A percentile compares a stretch with the other conserved stretches of the same genome.
Evolutionary conservation across 1,140 invertebrate genomes (phyloP).

Genomic region (Habropoda laboriosa): DNA sequence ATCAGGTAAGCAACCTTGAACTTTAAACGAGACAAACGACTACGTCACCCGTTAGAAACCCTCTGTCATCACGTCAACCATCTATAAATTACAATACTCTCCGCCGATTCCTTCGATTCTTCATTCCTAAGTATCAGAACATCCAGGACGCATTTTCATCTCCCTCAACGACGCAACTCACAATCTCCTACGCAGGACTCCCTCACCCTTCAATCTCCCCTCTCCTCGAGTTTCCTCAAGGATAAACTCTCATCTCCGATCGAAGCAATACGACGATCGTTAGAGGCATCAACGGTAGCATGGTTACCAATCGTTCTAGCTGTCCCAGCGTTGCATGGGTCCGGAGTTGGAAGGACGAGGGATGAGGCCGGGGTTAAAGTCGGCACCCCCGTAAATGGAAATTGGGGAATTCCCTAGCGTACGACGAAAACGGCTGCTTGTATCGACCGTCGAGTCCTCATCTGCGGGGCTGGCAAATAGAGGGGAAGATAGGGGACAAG

Average conservation of each 20-base stretch:
- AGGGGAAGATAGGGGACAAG: conserved; percentile 36
- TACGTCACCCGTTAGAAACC: no score
- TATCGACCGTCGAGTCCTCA: conserved; percentile 76
- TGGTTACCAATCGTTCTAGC: conserved; percentile 55
- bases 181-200: no score
- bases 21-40: no score
- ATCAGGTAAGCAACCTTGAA: conserved; percentile 30
- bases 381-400: conserved; percentile 72
- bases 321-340: conserved; percentile 34
- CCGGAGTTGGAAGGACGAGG: not conserved
- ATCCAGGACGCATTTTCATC: not conserved
- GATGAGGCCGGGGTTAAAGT: conserved; percentile 65
- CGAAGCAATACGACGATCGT: not conserved
- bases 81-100: not conserved
- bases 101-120: not conserved
- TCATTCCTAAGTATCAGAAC: no score
- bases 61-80: no score
- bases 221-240: not conserved
- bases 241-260: not conserved
- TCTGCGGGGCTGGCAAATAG: conserved; percentile 45
- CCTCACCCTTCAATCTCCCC: no score
- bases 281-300: not conserved
- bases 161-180: not conserved
- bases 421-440: conserved; percentile 73
- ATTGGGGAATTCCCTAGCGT: conserved; percentile 80